Evolutionary conservation across 1,140 invertebrate species (phyloP).

Genomic region (Drosophila ambigua): DNA sequence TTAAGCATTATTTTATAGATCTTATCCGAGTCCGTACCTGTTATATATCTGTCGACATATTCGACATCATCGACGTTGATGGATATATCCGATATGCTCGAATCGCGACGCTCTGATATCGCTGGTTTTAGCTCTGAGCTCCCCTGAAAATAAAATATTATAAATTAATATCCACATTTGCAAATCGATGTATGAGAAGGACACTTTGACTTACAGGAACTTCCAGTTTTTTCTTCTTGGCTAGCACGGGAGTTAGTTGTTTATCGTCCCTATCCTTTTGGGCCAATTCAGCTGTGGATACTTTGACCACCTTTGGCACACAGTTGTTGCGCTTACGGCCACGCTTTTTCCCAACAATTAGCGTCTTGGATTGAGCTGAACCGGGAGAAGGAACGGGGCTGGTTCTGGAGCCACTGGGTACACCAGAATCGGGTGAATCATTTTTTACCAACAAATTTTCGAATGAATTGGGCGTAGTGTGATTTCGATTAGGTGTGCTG

Average conservation of each 20-base stretch:
- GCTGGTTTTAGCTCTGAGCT: background rate
- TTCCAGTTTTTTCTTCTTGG: conserved; percentile 45
- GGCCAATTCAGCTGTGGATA: conserved; percentile 67
- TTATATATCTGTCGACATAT: conserved; percentile 28
- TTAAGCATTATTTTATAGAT: conserved; percentile 30
- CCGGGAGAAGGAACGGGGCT: background rate
- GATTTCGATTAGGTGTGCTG: background rate
- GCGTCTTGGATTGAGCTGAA: background rate
- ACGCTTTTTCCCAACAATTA: conserved; percentile 55
- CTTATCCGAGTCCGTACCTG: conserved; percentile 15
- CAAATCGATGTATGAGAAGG: background rate
- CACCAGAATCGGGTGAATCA: background rate
- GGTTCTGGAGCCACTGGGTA: background rate
- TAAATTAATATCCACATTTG: background rate
- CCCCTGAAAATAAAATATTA: conserved; percentile 2
- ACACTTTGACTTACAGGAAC: conserved; percentile 23
- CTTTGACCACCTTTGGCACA: conserved; percentile 71
- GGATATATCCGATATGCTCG: conserved; percentile 24
- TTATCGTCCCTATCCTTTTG: conserved; percentile 65
- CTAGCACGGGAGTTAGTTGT: conserved; percentile 55
- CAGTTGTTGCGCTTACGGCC: conserved; percentile 74
- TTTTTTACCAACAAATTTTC: conserved; percentile 5
- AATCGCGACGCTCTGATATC: conserved; percentile 26
- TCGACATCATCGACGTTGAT: background rate
- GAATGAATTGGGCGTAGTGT: background rate